Conservation (phyloP, 2,888 invertebrate genomes). For the Cinara cedri region DNA sequence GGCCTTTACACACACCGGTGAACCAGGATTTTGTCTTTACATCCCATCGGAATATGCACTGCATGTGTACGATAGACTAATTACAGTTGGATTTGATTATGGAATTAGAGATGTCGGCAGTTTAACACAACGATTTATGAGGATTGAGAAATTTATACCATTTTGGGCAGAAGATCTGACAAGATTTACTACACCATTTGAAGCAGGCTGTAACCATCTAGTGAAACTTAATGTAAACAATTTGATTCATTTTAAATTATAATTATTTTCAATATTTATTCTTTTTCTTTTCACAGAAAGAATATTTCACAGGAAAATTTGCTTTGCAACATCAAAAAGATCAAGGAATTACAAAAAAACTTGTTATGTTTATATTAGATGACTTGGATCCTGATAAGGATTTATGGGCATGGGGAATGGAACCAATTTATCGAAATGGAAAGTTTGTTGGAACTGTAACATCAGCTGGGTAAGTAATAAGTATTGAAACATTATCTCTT, state of each 20-base stretch:
- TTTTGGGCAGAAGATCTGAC: constrained; percentile 76
- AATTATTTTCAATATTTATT: background rate
- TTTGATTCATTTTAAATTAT: background rate
- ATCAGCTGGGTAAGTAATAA: constrained; percentile 67
- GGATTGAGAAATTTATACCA: constrained; percentile 74
- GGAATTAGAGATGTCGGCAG: constrained; percentile 73
- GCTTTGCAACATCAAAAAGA: constrained; percentile 70
- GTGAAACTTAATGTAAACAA: constrained; percentile 67
- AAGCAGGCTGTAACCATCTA: constrained; percentile 70
- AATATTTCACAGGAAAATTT: constrained; percentile 72
- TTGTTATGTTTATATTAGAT: constrained; percentile 71
- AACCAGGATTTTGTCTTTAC: constrained; percentile 74
- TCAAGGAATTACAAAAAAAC: constrained; percentile 68
- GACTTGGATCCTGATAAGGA: constrained; percentile 70
- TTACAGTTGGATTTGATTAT: constrained; percentile 72
- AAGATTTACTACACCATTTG: constrained; percentile 69
- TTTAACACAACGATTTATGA: constrained; percentile 71
- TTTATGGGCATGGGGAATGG: constrained; percentile 75
- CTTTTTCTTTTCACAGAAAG: constrained; percentile 63
- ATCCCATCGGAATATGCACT: constrained; percentile 77
- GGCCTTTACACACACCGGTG: constrained; percentile 75
- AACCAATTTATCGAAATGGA: constrained; percentile 72
- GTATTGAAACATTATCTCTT: background rate
- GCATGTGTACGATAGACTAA: constrained; percentile 74
- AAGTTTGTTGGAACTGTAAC: constrained; percentile 72